Percentiles rank a stretch among this genome's conserved stretches.
These are phyloP conservation scores for Mormyrus iriodes DNA, from an alignment of 2,113 vertebrate species.

Conservation along the genomic window DNA sequence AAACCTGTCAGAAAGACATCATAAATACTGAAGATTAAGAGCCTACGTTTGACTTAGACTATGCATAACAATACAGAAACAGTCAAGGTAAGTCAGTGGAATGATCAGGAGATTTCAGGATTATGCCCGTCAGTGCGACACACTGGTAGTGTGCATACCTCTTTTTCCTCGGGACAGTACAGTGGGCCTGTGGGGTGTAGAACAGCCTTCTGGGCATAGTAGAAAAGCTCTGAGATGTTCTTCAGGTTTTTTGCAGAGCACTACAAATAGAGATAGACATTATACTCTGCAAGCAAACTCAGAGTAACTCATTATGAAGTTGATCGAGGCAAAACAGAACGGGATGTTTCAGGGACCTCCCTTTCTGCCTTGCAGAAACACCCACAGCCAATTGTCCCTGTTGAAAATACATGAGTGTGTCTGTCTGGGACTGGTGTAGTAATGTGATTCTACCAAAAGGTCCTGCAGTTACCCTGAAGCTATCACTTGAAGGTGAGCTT, in stretches of 20 bases:
- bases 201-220: slow-evolving; percentile 96
- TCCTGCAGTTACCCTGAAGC: background rate
- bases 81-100: background rate
- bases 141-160: slow-evolving; percentile 55
- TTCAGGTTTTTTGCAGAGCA: slow-evolving; percentile 98
- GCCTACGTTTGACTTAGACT: background rate
- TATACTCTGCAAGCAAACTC: background rate
- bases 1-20: background rate
- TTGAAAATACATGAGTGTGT: background rate
- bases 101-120: background rate
- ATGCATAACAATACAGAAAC: background rate
- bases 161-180: slow-evolving; percentile 92
- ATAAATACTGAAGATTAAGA: background rate
- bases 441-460: background rate
- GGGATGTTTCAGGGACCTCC: background rate
- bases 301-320: background rate
- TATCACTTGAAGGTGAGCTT: background rate
- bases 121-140: background rate
- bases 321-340: background rate
- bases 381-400: background rate
- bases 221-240: slow-evolving; percentile 97
- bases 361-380: background rate
- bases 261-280: slow-evolving; percentile 54
- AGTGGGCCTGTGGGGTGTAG: slow-evolving; percentile 92
- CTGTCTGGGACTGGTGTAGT: background rate